phyloP scores from a whole-genome alignment of 1,140 invertebrate species.

The Carposina sasakii region DNA sequence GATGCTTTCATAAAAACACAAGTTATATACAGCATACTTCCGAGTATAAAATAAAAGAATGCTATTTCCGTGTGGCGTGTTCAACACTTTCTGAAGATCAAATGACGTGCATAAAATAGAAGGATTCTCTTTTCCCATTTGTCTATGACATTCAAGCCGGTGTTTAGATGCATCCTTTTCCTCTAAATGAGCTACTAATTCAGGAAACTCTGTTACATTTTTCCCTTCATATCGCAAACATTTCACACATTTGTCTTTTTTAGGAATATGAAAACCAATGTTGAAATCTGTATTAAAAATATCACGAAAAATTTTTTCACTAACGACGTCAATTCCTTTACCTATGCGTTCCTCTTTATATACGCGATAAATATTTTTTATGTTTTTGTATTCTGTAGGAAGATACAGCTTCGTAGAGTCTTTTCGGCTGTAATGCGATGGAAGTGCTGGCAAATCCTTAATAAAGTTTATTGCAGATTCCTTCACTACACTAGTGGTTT shows the following conservation, averaged over 20 bases:
- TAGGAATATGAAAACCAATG: constrained; percentile 33
- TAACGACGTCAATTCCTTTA: constrained; percentile 17
- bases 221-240: neutral
- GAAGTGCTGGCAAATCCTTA: constrained; percentile 24
- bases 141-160: neutral
- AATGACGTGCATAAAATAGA: constrained; percentile 5
- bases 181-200: neutral
- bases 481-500: too few species aligned
- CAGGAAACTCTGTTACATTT: neutral
- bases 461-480: too few species aligned
- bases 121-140: constrained; percentile 3
- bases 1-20: constrained; percentile 18
- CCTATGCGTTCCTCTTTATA: constrained; percentile 17
- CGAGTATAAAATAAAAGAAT: constrained; percentile 22
- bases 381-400: constrained; percentile 22
- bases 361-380: constrained; percentile 17
- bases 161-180: constrained; percentile 15
- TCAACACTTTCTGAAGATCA: neutral
- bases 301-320: constrained; percentile 26
- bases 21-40: constrained; percentile 25
- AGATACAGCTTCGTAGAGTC: constrained; percentile 22
- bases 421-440: constrained; percentile 27
- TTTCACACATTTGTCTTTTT: constrained; percentile 32
- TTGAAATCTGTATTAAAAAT: constrained; percentile 32
- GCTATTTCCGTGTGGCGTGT: neutral